These are phyloP conservation scores for Drosophila fuyamai DNA, from an alignment of 1,140 invertebrate species.

Conservation along the genomic window DNA sequence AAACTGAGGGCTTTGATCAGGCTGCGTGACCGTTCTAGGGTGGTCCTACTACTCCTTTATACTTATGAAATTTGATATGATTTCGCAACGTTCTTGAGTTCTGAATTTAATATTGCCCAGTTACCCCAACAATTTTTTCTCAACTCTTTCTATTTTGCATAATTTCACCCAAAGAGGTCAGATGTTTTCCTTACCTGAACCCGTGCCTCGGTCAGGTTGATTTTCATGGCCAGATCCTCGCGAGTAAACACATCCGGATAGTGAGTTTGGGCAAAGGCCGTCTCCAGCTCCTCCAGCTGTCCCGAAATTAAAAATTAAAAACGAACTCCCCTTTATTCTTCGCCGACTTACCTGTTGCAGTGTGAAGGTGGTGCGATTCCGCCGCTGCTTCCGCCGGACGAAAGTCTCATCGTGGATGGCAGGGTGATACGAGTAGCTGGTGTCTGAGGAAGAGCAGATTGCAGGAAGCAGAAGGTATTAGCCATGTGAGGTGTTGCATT, in stretches of 20 bases:
- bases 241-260: constrained; percentile 99
- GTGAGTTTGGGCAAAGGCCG: constrained; percentile 98
- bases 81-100: constrained; percentile 40
- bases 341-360: constrained; percentile 92
- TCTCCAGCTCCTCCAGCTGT: constrained; percentile 96
- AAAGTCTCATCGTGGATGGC: constrained; percentile 98
- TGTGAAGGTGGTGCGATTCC: constrained; percentile 98
- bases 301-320: constrained; percentile 61
- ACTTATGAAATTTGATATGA: constrained; percentile 82
- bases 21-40: constrained; percentile 66
- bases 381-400: constrained; percentile 96
- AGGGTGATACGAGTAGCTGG: constrained; percentile 95
- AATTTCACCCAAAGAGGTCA: constrained; percentile 41
- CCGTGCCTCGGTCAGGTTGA: constrained; percentile 98
- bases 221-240: constrained; percentile 99
- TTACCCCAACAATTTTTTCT: background rate
- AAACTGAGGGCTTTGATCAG: constrained; percentile 66
- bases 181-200: constrained; percentile 91
- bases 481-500: constrained; percentile 63
- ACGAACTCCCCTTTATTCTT: background rate
- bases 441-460: constrained; percentile 88
- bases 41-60: constrained; percentile 32
- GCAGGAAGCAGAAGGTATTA: constrained; percentile 26
- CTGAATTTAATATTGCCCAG: constrained; percentile 18
- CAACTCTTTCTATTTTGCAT: constrained; percentile 49